Conservation (phyloP, 2,113 vertebrate genomes). For the Poecile atricapillus region DNA sequence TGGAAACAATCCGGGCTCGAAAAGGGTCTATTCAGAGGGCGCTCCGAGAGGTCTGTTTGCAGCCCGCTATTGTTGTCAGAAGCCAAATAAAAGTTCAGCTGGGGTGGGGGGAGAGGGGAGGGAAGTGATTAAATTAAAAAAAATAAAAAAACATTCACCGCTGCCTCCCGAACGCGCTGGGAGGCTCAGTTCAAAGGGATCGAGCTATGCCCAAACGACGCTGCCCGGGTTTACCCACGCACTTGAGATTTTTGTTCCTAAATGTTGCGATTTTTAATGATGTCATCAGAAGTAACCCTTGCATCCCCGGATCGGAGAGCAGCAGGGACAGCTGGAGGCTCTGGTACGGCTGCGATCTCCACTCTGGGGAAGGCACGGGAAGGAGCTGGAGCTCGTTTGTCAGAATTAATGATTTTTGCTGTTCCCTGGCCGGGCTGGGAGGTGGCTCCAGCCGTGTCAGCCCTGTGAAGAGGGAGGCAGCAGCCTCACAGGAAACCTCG, state of each 20-base stretch:
- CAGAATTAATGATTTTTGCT: not conserved
- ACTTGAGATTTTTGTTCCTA: not conserved
- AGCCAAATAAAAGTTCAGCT: constrained; percentile 61
- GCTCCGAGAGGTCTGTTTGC: constrained; percentile 57
- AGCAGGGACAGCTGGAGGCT: not conserved
- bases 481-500: not conserved
- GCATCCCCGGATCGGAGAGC: not conserved
- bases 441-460: not conserved
- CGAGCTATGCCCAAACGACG: not conserved
- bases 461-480: not conserved
- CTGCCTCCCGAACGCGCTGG: not conserved
- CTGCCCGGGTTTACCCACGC: not conserved
- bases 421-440: not conserved
- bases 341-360: rapidly evolving
- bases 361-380: not conserved
- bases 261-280: constrained; percentile 5
- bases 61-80: constrained; percentile 44
- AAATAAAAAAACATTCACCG: not conserved
- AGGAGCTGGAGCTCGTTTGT: not conserved
- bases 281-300: not conserved
- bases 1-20: constrained; percentile 62
- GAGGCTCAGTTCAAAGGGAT: not conserved
- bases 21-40: constrained; percentile 7
- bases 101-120: too few species aligned
- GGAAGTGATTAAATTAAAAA: not conserved